Percentiles rank a stretch among this genome's conserved stretches.
These are phyloP conservation scores for Hylia prasina DNA, from an alignment of 2,113 vertebrate genomes.

Conservation along the genomic window DNA sequence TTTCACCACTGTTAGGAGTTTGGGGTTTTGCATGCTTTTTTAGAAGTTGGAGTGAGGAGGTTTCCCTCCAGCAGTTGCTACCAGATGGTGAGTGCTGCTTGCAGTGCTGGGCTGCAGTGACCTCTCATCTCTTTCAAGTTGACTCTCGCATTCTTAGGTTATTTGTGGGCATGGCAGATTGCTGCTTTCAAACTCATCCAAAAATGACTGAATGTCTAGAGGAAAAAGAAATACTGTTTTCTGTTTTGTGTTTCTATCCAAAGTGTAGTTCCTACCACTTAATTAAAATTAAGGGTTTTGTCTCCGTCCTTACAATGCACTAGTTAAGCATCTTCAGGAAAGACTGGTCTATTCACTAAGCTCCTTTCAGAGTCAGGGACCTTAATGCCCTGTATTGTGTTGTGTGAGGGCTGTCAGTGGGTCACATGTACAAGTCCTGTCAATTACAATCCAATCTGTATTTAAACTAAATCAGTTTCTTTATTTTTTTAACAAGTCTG, in stretches of 20 bases:
- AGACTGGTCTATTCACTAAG: not conserved
- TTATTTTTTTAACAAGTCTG: not conserved
- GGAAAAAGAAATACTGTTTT: not conserved
- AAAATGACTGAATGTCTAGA: not conserved
- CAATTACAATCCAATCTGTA: not conserved
- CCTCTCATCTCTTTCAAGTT: not conserved
- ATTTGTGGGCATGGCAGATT: not conserved
- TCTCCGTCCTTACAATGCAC: fast-evolving
- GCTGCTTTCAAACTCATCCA: not conserved
- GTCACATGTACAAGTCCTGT: not conserved
- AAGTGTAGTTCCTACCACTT: not conserved
- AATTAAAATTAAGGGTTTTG: not conserved
- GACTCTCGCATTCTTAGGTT: not conserved
- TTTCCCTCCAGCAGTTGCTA: not conserved
- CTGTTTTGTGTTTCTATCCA: not conserved
- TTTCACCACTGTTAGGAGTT: not conserved
- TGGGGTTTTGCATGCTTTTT: not conserved
- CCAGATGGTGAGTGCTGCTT: not conserved
- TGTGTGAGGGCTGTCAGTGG: not conserved
- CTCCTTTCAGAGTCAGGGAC: not conserved
- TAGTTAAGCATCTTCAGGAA: not conserved
- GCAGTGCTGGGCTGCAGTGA: not conserved
- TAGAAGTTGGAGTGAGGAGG: not conserved
- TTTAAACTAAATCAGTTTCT: not conserved
- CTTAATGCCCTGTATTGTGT: not conserved